These are phyloP conservation scores for Aurelia aurita complex sp. Pacific DNA, from an alignment of 30 jellyfish, hydroid and myxozoan species.

Conservation along the genomic window DNA sequence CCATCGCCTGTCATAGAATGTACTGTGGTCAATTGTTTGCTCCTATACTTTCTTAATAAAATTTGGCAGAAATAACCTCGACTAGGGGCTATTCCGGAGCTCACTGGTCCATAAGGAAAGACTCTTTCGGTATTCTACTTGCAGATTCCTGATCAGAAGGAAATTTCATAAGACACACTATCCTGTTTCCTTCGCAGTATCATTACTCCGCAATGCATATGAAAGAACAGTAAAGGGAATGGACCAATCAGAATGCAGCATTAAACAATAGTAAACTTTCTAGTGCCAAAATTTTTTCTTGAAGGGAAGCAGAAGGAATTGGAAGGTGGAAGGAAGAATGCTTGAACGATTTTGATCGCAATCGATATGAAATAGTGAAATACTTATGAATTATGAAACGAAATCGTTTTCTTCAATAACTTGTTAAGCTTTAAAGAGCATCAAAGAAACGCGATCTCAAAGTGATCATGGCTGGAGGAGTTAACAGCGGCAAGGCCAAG, in stretches of 20 bases:
- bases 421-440: background rate
- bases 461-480: slow-evolving; percentile 56
- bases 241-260: slow-evolving; percentile 50
- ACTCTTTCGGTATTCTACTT: too few relatives aligned
- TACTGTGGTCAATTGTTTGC: too few relatives aligned
- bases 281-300: background rate
- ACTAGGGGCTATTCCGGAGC: too few relatives aligned
- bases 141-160: too few relatives aligned
- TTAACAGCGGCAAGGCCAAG: slow-evolving; percentile 68
- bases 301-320: background rate
- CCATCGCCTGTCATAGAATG: too few relatives aligned
- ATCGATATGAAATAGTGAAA: background rate
- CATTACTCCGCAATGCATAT: too few relatives aligned
- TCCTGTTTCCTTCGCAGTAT: too few relatives aligned
- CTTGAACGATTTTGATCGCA: too few relatives aligned
- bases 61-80: too few relatives aligned
- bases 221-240: background rate
- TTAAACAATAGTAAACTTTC: slow-evolving; percentile 13
- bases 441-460: background rate
- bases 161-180: too few relatives aligned
- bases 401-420: background rate
- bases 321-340: background rate
- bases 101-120: too few relatives aligned
- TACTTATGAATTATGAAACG: background rate
- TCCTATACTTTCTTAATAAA: too few relatives aligned